Evolutionary conservation across 2,113 vertebrate species (phyloP).

Genomic region (Enhydra lutris): DNA sequence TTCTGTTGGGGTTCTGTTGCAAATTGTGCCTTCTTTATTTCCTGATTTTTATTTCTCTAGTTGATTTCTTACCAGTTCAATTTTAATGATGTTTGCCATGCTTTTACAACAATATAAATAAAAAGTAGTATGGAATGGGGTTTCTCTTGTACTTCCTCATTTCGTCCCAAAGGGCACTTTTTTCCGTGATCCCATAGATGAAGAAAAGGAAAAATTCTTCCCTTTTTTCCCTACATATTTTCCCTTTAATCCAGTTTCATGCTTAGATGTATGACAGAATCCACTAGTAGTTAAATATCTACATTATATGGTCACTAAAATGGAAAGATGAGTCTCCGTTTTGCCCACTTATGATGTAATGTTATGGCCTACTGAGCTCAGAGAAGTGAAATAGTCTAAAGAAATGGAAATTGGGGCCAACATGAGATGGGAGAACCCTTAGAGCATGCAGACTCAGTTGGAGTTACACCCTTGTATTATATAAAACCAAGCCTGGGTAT

Average conservation of each 20-base stretch:
- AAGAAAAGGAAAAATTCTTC: background rate
- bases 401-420: background rate
- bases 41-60: background rate
- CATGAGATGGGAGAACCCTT: background rate
- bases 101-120: background rate
- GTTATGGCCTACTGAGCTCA: background rate
- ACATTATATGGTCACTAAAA: background rate
- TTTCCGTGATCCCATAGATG: background rate
- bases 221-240: background rate
- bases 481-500: slow-evolving; percentile 53
- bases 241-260: background rate
- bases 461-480: slow-evolving; percentile 43
- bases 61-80: background rate
- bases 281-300: background rate
- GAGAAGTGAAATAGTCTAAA: slow-evolving; percentile 10
- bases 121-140: background rate
- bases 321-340: background rate
- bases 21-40: background rate
- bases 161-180: background rate
- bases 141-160: background rate
- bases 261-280: background rate
- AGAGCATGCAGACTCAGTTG: background rate
- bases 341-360: slow-evolving; percentile 3
- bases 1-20: background rate
- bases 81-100: background rate